Percentiles rank a stretch among this genome's conserved stretches.
These are phyloP conservation scores for Megaptera novaeangliae DNA, from an alignment of 2,113 vertebrate genomes.

Conservation along the genomic window DNA sequence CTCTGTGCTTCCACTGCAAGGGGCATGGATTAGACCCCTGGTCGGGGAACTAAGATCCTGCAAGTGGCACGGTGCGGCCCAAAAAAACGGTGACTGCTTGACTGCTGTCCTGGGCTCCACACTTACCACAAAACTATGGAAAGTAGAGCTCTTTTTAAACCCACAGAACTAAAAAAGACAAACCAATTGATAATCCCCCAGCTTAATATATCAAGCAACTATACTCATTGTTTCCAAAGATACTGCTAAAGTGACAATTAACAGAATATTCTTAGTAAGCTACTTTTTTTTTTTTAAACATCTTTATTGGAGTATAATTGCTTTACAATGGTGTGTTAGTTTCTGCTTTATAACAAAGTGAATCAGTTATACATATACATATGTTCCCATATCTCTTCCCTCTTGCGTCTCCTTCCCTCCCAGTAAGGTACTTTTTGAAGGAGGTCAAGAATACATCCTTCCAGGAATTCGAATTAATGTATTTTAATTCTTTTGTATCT, in stretches of 20 bases:
- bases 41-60: background rate
- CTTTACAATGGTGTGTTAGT: too few relatives aligned
- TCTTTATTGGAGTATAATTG: too few relatives aligned
- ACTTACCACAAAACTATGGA: background rate
- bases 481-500: constrained; percentile 16
- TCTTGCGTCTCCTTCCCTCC: too few relatives aligned
- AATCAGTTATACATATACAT: too few relatives aligned
- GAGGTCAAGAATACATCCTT: constrained; percentile 49
- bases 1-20: background rate
- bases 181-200: background rate
- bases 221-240: constrained; percentile 7
- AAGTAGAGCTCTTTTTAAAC: background rate
- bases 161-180: background rate
- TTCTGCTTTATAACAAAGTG: too few relatives aligned
- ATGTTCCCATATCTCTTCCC: too few relatives aligned
- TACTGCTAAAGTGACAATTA: constrained; percentile 46
- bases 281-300: too few relatives aligned
- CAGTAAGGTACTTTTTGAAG: background rate
- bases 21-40: background rate
- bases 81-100: too few relatives aligned
- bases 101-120: background rate
- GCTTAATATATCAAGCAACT: background rate
- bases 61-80: too few relatives aligned
- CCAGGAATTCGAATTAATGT: constrained; percentile 44
- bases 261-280: constrained; percentile 56